phyloP scores from a whole-genome alignment of 53 echinoderm and acorn worm genomes.

The Hippasteria phrygiana region DNA sequence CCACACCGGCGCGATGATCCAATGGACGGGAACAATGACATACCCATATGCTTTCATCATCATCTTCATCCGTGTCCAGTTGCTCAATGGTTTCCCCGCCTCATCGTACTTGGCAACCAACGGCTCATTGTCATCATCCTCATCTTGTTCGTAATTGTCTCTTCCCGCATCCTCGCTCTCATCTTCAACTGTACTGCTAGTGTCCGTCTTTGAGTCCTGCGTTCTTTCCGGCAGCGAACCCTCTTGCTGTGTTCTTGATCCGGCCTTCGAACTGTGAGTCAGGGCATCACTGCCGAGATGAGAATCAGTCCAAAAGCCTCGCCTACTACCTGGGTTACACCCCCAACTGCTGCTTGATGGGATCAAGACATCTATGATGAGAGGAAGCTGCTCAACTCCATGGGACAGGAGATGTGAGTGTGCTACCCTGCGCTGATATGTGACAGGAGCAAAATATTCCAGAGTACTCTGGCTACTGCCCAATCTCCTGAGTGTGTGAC shows the following conservation, averaged over 20 bases:
- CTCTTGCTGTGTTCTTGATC: background rate
- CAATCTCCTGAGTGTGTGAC: background rate
- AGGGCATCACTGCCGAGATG: background rate
- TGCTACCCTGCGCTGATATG: conserved; percentile 13
- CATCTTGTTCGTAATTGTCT: background rate
- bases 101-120: conserved; percentile 90
- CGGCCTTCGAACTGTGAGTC: background rate
- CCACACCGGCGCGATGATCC: conserved; percentile 91
- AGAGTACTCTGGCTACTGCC: background rate
- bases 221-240: background rate
- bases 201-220: background rate
- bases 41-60: conserved; percentile 94
- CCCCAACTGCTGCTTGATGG: background rate
- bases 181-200: background rate
- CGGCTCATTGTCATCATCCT: conserved; percentile 78
- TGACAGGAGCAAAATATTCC: background rate
- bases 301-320: background rate
- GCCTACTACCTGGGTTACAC: background rate
- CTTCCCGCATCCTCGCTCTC: background rate
- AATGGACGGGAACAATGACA: conserved; percentile 93
- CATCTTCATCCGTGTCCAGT: conserved; percentile 94
- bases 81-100: conserved; percentile 85
- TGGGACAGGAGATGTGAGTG: background rate
- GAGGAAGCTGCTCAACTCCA: background rate
- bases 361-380: background rate